Evolutionary conservation across 2,888 invertebrate species (phyloP), one percentile per base, ranked within the genome.

Genomic region (Scaptomyza reducta): DNA sequence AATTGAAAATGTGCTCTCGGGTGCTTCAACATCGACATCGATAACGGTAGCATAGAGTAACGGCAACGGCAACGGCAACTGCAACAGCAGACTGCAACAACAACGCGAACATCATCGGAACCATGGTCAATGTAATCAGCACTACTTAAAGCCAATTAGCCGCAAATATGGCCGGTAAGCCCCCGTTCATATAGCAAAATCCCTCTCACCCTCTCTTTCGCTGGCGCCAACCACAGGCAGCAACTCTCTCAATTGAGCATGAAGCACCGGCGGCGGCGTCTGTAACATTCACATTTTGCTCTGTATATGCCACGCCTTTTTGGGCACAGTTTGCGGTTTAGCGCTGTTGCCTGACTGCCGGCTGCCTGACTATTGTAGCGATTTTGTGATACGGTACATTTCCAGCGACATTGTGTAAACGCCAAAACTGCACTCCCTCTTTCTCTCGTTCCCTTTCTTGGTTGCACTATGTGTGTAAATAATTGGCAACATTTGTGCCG

Each of bases 61-160:
- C 29, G 41, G 16, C 57, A 44, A 46, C 40, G 10, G 16, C 1
- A 53, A 41, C 29, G 41, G 16, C 57, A 40, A 33, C 40, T 6
- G 40, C 51, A 64, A 31, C 49, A 22, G 9, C 40, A 55, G 38
- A n/a, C 38, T 22, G n/a, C 44, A 44, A 18, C 50, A 53, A 51
- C 33, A 40, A 47, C 50, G 50, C 55, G 44, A 74, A 56, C 62
- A 74, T 72, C 75, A 68, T 51, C 54, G 54, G 55, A 61, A 65
- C 60, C 45, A 64, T 74, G 60, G 71, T 76, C 70, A 70, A 75
- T 87, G 87, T 84, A 84, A 88, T 84, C 84, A 84, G 87, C 64
- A 76, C 88, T 84, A 88, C 84, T 84, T 84, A 83, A 84, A 88
- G 84, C 84, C 84, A 88, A 84, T 84, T 84, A 84, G 75, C 88